Evolutionary conservation across 2,113 vertebrate species (phyloP), one percentile per base, ranked within the genome.

Genomic region (Crotalus viridis): DNA sequence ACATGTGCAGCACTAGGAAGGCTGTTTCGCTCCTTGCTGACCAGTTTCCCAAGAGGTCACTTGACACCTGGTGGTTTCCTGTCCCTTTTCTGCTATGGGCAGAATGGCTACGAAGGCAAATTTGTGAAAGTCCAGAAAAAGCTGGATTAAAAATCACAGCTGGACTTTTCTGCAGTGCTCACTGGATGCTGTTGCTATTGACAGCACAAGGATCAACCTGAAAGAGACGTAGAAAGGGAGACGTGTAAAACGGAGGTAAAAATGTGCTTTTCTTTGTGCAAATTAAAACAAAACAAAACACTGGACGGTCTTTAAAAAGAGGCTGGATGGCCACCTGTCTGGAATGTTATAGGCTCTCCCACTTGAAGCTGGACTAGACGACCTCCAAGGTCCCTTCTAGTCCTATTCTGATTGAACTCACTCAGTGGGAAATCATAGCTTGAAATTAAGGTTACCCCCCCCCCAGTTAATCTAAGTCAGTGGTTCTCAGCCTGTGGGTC

Each of bases 171-270:
- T 91, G 61, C 21, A 33, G 74, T 8, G 21, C 88, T 97, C 97
- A 98, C 95, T 97, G 96, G 55, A 96, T 95, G 0, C 96, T 97
- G 95, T 97, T 97, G 95, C 98, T 98, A 95, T 97, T 97, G 5
- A 92, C 28, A 0, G 93, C 10, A 89, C 94, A 96, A 9, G 97
- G 97, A 55, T 98, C 97, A 95, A 98, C 97, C 98, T 98, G 93
- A 0, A 10, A 55, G 0, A 0, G 43, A 52, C 0, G 2, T 28
- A 10, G 2, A n/a, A 48, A 15, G 6, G 55, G 94, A 51, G 90
- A 51, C 3, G 10, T 39, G 48, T 12, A 10, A 51, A 33, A 43
- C 10, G 10, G 24, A 57, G 6, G 10, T 0, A 1, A 48, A 39
- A 88, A 12, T 2, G 5, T 24, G 43, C 43, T 46, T 46, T 43